Base-by-base conservation (phyloP, 1,140 invertebrate species). In the Parapsyche elsis region DNA sequence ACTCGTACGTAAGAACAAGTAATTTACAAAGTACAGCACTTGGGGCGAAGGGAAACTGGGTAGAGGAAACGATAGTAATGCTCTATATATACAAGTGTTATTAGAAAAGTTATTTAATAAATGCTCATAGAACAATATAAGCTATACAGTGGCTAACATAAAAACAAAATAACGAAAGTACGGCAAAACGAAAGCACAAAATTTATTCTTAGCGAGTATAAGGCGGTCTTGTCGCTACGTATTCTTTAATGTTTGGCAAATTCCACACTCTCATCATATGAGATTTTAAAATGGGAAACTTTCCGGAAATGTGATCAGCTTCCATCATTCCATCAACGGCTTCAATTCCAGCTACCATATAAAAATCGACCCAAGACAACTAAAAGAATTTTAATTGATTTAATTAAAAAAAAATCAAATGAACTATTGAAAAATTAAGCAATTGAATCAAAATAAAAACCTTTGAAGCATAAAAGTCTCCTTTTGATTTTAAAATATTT, bases 341-440 rank as follows among this genome's bases (percentile, higher is more conserved):
- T 67, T 80, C 81, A 19, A 80, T 77, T 30, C 45, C 73, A 30
- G 61, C 81, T 7, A 80, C 78, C 12, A 82, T 74, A 49, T 82
- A 82, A 61, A 82, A 82, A 74, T 82, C 81, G 9, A 82, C n/a
- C 81, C 81, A 82, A 12, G 81, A 80, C 24, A 82, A 30, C 81
- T 82, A 74, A 24, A 76, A 67, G 4, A 59, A 2, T 16, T 67
- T 71, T 30, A 7, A 5, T 5, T 71, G 1, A 19, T 0, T 61
- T 61, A 2, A 19, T 19, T 2, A 1, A 16, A 61, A 21, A 5
- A 9, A 81, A 9, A 70, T 74, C 16, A 81, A 24, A 57, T 81
- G 67, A 53, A 5, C 14, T 4, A 16, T 0, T 1, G 14, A 1
- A 23, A 57, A 49, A 1, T 57, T 30, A 12, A 9, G 9, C 2